Evolutionary conservation across 2,113 vertebrate species (phyloP).

Genomic region (Phaethon lepturus): DNA sequence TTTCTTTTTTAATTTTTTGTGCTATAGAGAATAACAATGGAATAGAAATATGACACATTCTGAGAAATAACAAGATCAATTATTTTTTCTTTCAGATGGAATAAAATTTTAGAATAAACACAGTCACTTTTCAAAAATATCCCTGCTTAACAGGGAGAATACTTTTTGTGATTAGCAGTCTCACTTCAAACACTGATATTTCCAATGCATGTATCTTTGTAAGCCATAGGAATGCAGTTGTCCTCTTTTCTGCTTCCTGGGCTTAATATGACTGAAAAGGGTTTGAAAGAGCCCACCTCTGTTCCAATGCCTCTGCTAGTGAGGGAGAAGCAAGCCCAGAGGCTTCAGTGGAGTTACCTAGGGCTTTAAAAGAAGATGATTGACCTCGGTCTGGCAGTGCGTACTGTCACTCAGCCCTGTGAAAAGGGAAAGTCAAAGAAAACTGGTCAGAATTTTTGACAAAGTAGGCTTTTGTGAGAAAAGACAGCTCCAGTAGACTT

Average conservation of each 20-base stretch:
- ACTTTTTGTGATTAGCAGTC: not conserved
- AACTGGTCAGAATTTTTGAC: not conserved
- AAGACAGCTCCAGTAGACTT: not conserved
- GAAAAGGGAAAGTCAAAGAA: not conserved
- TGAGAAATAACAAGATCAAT: not conserved
- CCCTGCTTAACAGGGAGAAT: not conserved
- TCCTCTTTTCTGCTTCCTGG: not conserved
- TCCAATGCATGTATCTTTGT: not conserved
- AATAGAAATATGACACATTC: not conserved
- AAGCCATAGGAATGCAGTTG: not conserved
- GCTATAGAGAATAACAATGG: not conserved
- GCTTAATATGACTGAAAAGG: not conserved
- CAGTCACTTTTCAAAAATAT: not conserved
- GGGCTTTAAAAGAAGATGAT: not conserved
- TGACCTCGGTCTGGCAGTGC: not conserved
- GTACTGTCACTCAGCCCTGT: not conserved
- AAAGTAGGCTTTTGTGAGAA: not conserved
- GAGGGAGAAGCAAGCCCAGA: not conserved
- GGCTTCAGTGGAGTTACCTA: not conserved
- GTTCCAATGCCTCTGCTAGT: accelerated
- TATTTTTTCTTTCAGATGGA: not conserved
- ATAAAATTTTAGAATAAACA: not conserved
- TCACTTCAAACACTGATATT: not conserved
- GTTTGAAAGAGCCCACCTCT: not conserved
- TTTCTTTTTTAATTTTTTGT: not conserved